These are phyloP conservation scores for Cydia strobilella DNA, from an alignment of 1,140 invertebrate species.

Conservation along the genomic window DNA sequence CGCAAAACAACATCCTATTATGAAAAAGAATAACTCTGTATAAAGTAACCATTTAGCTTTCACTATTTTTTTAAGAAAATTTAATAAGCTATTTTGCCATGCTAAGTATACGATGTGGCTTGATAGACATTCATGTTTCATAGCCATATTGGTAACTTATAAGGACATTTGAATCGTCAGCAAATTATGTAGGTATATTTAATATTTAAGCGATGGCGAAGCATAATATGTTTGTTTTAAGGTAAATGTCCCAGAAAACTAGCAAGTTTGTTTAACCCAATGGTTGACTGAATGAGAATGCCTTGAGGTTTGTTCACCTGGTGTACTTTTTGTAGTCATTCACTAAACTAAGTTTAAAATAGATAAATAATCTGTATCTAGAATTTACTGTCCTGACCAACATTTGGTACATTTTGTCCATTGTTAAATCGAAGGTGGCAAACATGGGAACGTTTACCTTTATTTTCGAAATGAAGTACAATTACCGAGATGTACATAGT, in stretches of 20 bases:
- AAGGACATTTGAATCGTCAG: background rate
- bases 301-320: background rate
- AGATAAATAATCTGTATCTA: background rate
- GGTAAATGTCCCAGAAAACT: slow-evolving; percentile 1
- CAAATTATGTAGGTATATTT: background rate
- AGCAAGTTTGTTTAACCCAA: background rate
- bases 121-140: no score
- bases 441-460: background rate
- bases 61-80: no score
- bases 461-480: slow-evolving; percentile 26
- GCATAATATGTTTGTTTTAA: slow-evolving; percentile 2
- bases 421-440: background rate
- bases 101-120: no score
- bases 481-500: slow-evolving; percentile 27
- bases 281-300: no score
- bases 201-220: background rate
- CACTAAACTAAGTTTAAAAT: background rate
- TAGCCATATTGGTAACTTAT: no score
- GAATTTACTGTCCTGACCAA: background rate
- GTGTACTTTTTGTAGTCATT: background rate
- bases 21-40: no score
- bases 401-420: no score
- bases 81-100: no score
- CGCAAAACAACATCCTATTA: no score
- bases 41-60: no score